A percentile compares a stretch with the other conserved stretches of the same genome.
Conservation (phyloP, 2,113 vertebrate genomes). For the Tachuris rubrigastra region DNA sequence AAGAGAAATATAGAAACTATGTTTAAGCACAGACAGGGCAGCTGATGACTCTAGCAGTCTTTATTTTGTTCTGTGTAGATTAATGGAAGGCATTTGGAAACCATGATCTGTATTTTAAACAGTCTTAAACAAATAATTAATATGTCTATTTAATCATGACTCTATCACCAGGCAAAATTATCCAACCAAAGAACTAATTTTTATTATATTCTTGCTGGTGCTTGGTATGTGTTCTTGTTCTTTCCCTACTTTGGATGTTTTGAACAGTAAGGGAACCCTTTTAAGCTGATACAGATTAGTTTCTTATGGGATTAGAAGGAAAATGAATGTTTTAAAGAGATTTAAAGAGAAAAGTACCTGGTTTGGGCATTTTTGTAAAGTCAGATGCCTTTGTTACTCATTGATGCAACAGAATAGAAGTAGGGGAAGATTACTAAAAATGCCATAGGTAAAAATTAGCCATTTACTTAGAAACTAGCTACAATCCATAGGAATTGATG, state of each 20-base stretch:
- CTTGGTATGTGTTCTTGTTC: neutral
- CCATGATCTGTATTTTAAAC: slow-evolving; percentile 17
- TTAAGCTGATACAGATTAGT: neutral
- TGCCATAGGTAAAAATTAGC: neutral
- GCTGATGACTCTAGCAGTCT: neutral
- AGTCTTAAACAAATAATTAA: slow-evolving; percentile 27
- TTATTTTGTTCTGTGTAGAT: neutral
- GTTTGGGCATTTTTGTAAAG: neutral
- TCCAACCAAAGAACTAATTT: neutral
- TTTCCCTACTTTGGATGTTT: neutral
- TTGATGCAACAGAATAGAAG: neutral
- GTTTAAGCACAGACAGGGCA: neutral
- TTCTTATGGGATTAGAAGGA: neutral
- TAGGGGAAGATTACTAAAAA: neutral
- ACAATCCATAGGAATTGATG: neutral
- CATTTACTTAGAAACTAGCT: neutral
- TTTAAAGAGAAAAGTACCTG: neutral
- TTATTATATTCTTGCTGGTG: neutral
- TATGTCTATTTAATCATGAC: neutral
- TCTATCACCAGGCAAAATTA: neutral
- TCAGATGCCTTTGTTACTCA: neutral
- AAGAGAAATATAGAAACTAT: neutral
- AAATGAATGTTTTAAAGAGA: neutral
- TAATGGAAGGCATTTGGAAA: neutral
- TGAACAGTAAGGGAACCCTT: neutral